Conservation (phyloP, 2,113 vertebrate species). For the Theristicus caerulescens region DNA sequence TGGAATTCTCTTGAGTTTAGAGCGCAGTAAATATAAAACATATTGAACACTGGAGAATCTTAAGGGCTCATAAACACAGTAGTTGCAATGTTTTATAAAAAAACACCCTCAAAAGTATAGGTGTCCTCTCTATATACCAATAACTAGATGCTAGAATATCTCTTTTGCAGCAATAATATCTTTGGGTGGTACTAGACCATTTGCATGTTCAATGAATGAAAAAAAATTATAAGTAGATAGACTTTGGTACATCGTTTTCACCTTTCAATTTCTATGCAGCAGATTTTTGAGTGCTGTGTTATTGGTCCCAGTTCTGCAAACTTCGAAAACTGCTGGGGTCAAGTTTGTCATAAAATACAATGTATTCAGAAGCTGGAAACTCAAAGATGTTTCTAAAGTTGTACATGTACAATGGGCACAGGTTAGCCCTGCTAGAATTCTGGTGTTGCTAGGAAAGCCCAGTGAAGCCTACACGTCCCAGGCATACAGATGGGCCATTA, state of each 20-base stretch:
- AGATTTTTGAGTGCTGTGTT: constrained; percentile 35
- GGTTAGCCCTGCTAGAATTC: not conserved
- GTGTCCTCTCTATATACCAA: not conserved
- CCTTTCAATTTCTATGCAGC: constrained; percentile 28
- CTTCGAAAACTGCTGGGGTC: constrained; percentile 5
- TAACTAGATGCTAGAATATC: constrained; percentile 31
- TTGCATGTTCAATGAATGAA: constrained; percentile 32
- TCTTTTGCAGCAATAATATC: constrained; percentile 21
- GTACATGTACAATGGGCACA: not conserved
- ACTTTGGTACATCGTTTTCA: constrained; percentile 31
- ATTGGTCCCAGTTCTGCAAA: constrained; percentile 44
- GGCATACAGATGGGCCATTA: not conserved
- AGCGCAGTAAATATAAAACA: constrained; percentile 60
- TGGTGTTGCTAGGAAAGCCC: not conserved
- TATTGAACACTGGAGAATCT: constrained; percentile 28
- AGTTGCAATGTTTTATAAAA: constrained; percentile 24
- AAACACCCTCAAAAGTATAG: not conserved
- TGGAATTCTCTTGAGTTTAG: constrained; percentile 45
- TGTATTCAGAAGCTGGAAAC: not conserved
- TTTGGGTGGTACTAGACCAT: constrained; percentile 14
- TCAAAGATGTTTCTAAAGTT: not conserved
- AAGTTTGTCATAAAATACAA: not conserved
- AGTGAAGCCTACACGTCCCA: not conserved
- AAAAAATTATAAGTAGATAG: constrained; percentile 2
- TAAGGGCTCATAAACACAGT: constrained; percentile 60